These are phyloP conservation scores for Dicrostonyx torquatus DNA, from an alignment of 2,797 vertebrate species.

Conservation along the genomic window DNA sequence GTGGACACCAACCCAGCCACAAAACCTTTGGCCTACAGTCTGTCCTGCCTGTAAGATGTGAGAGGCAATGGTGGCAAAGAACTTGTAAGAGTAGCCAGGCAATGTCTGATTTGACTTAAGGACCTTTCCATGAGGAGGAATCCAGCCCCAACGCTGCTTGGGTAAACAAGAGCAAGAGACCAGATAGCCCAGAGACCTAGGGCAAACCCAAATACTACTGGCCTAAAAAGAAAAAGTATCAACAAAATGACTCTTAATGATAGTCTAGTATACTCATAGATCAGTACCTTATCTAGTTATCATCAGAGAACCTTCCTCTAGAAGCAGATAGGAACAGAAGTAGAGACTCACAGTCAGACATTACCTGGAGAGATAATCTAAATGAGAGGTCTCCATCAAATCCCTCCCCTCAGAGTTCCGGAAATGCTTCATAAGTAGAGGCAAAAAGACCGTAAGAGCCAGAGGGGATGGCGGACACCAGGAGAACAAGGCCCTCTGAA, in stretches of 20 bases:
- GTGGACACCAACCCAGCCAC: not conserved
- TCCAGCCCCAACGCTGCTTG: not conserved
- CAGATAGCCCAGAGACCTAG: not conserved
- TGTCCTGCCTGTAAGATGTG: not conserved
- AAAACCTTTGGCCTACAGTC: not conserved
- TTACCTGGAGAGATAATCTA: not conserved
- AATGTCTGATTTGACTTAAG: not conserved
- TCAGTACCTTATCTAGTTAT: not conserved
- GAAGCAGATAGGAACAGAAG: not conserved
- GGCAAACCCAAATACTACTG: not conserved
- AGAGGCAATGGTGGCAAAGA: not conserved
- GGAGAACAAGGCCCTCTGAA: not conserved
- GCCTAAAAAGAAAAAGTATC: not conserved
- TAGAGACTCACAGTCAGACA: not conserved
- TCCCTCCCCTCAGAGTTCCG: not conserved
- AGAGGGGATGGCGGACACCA: not conserved
- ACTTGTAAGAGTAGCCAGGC: not conserved
- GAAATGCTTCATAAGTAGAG: not conserved
- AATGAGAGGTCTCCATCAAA: not conserved
- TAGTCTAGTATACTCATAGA: not conserved
- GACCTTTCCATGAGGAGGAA: not conserved
- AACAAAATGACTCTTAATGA: not conserved
- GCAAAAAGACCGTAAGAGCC: not conserved
- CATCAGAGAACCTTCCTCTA: not conserved
- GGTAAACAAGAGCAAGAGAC: not conserved